Conservation (phyloP, 1,140 invertebrate species). For the Ceratina australensis region DNA sequence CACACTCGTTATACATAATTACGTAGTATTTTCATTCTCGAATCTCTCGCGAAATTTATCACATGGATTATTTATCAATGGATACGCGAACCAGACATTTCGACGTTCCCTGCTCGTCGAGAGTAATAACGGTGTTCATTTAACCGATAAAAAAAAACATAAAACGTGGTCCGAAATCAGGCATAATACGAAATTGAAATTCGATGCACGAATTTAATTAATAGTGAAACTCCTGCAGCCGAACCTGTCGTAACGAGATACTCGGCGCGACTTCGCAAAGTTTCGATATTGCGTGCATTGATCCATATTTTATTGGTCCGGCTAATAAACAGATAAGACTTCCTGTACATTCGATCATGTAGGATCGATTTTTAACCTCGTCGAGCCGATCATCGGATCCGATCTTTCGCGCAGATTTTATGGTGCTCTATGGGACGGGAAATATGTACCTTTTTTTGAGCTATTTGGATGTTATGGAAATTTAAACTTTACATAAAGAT, state of each 20-base stretch:
- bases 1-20: too few relatives aligned
- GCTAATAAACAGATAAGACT: neutral
- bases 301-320: neutral
- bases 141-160: neutral
- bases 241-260: neutral
- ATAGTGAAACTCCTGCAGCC: neutral
- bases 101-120: neutral
- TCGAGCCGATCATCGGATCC: neutral
- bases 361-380: neutral
- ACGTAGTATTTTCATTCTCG: too few relatives aligned
- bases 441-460: conserved; percentile 10
- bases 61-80: neutral
- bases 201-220: conserved; percentile 12
- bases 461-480: neutral
- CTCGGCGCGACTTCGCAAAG: too few relatives aligned
- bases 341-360: neutral
- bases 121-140: conserved; percentile 8
- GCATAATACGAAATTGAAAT: neutral
- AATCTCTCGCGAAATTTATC: neutral
- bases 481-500: neutral
- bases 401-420: neutral
- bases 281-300: neutral
- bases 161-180: neutral
- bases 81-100: neutral
- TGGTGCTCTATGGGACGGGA: neutral